A percentile compares a stretch with the other conserved stretches of the same genome.
phyloP scores from a whole-genome alignment of 2,888 invertebrate genomes.

The Dryocosmus kuriphilus region DNA sequence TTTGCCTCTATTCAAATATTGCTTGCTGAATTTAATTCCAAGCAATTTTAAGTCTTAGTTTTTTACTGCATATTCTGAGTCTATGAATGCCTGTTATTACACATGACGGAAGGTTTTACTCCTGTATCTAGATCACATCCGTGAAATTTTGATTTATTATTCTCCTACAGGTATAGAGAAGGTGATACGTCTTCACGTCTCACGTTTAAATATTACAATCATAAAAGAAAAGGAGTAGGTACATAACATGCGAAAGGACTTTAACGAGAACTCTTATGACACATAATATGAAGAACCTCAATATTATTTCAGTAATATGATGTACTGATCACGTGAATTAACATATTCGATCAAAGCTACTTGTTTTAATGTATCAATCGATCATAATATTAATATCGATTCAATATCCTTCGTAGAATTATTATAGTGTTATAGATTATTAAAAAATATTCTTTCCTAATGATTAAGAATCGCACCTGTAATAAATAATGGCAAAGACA shows the following conservation, averaged over 20 bases:
- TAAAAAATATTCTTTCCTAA: not conserved
- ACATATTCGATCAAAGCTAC: not conserved
- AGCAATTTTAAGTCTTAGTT: no score
- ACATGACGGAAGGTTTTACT: constrained; percentile 44
- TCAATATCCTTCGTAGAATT: not conserved
- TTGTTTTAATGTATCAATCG: constrained; percentile 23
- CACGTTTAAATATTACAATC: constrained; percentile 35
- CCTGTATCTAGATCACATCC: constrained; percentile 46
- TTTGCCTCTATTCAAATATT: no score
- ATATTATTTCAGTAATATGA: constrained; percentile 10
- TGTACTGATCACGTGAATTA: constrained; percentile 16
- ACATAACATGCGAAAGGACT: constrained; percentile 42
- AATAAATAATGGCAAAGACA: not conserved
- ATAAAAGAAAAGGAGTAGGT: constrained; percentile 4
- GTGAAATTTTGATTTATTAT: constrained; percentile 58
- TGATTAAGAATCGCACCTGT: not conserved
- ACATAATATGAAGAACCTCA: not conserved
- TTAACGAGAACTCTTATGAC: constrained; percentile 39
- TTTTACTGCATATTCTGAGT: no score
- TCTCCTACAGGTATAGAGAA: constrained; percentile 37
- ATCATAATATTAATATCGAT: not conserved
- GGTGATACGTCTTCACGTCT: constrained; percentile 47
- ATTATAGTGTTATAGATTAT: not conserved
- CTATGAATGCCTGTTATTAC: not conserved
- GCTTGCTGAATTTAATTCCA: no score